Evolutionary conservation across 2,113 vertebrate genomes (phyloP), one percentile per base, ranked within the genome.

Genomic region (Reinhardtius hippoglossoides): DNA sequence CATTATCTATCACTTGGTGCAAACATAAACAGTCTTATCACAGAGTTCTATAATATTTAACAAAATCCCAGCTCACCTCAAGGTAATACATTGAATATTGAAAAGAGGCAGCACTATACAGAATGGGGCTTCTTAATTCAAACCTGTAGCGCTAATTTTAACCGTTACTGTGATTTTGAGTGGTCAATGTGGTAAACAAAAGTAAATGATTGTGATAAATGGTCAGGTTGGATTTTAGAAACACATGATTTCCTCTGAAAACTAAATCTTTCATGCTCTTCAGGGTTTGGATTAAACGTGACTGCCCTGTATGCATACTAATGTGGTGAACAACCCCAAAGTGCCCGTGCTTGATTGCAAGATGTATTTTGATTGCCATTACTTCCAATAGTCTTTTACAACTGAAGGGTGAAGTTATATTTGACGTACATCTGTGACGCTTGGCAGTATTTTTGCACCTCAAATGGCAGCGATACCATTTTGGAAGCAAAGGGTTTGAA

Each of bases 21-120:
- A 86, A 31, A 90, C 85, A 91, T 81, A 91, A 90, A 89, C 88
- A 91, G 73, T 81, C 72, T 86, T 78, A 71, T 83, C 86, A 80
- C 55, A 78, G 74, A 7, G 31, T 31, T 31, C 57, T 52, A 54
- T 62, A 72, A 46, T 72, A 66, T 84, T 82, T 71, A 71, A 80
- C 27, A 58, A 76, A 59, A 73, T 61, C 67, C 50, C 57, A 42
- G 50, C 55, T 79, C 67, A 54, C 71, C 24, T 50, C 48, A 23
- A 31, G 40, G 42, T 64, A 59, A 76, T 59, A 73, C 56, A 72
- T 80, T 68, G 31, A 74, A 81, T 63, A 66, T 71, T 83, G 23
- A 79, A 72, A 77, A 78, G 26, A 72, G 59, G 27, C 16, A 40
- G 42, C 35, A 20, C 10, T 18, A 26, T 14, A 55, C 10, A 31